Conservation (phyloP, 2,797 vertebrate genomes). For the Alcedo atthis region DNA sequence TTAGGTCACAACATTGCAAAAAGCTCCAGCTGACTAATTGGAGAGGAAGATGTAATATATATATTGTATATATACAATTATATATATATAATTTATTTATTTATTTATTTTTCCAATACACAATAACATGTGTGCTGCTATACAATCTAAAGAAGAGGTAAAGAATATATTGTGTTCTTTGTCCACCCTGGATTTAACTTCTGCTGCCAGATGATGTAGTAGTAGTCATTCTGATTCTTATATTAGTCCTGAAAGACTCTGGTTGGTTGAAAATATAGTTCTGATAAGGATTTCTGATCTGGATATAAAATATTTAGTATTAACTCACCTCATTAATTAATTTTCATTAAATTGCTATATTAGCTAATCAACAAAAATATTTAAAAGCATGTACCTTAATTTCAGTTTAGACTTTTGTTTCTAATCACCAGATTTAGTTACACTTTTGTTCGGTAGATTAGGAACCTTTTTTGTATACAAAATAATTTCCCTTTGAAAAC, state of each 20-base stretch:
- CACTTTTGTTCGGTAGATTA: not conserved
- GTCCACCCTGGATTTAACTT: not conserved
- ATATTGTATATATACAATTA: too few relatives aligned
- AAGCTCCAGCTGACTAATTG: not conserved
- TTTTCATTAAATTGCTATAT: not conserved
- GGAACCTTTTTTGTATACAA: not conserved
- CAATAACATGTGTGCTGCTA: not conserved
- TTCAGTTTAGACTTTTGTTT: not conserved
- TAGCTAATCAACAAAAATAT: not conserved
- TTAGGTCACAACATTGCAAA: not conserved
- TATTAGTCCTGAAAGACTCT: not conserved
- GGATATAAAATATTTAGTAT: not conserved
- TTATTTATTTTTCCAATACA: not conserved
- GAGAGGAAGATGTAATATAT: not conserved
- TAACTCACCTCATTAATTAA: not conserved
- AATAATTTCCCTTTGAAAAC: not conserved
- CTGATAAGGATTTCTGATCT: not conserved
- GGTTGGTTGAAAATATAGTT: not conserved
- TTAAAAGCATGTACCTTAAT: not conserved
- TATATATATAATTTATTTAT: too few relatives aligned
- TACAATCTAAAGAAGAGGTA: accelerated
- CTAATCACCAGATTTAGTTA: not conserved
- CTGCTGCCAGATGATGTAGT: not conserved
- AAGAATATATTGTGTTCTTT: not conserved
- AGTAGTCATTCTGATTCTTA: not conserved